These are phyloP conservation scores for Jacana jacana DNA, from an alignment of 2,113 vertebrate genomes.

Conservation along the genomic window DNA sequence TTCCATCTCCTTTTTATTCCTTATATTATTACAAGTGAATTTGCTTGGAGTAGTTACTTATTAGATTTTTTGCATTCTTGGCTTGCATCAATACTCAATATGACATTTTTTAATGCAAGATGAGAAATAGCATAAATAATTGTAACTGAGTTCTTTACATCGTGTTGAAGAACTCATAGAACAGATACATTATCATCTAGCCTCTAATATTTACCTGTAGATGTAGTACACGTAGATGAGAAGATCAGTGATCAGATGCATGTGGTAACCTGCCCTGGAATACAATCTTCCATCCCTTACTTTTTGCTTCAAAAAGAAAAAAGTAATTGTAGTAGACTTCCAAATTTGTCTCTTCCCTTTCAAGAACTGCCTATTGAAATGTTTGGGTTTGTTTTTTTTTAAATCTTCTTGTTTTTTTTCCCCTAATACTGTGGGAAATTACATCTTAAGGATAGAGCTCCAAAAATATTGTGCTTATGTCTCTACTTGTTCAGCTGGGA, in stretches of 20 bases:
- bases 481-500: slow-evolving; percentile 10
- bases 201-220: neutral
- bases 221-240: neutral
- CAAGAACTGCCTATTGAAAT: neutral
- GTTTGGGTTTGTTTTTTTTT: neutral
- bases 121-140: neutral
- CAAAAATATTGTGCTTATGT: slow-evolving; percentile 9
- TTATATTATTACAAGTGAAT: neutral
- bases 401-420: neutral
- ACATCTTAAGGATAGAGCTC: neutral
- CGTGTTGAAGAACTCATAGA: neutral
- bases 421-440: neutral
- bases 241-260: neutral
- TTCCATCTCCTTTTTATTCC: neutral
- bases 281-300: neutral
- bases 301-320: neutral
- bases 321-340: neutral
- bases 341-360: neutral
- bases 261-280: neutral
- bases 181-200: neutral
- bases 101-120: neutral
- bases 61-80: neutral
- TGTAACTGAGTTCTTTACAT: neutral
- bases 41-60: neutral
- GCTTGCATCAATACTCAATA: neutral